Conservation (phyloP, 1,140 invertebrate genomes). For the Hylyphantes graminicola region DNA sequence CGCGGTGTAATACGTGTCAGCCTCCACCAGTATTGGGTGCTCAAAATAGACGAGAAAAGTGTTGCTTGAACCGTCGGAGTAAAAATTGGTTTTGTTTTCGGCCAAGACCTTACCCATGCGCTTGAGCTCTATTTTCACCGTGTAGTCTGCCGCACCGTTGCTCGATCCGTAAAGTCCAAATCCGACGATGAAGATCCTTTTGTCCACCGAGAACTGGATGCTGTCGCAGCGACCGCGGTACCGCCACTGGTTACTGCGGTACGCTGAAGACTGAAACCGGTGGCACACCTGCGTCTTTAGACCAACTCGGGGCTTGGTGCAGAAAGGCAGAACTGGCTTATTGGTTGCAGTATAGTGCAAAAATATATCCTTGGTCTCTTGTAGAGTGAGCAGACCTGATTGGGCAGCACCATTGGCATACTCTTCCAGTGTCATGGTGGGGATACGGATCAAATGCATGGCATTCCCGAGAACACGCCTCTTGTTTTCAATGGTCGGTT, state of each 20-base stretch:
- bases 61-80: slow-evolving; percentile 91
- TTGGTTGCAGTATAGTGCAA: slow-evolving; percentile 74
- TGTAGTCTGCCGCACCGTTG: slow-evolving; percentile 89
- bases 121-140: slow-evolving; percentile 90
- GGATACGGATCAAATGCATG: slow-evolving; percentile 86
- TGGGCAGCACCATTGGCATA: slow-evolving; percentile 92
- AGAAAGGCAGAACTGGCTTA: slow-evolving; percentile 84
- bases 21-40: slow-evolving; percentile 85
- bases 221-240: slow-evolving; percentile 91
- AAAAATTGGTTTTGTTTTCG: slow-evolving; percentile 91
- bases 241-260: slow-evolving; percentile 94
- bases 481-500: slow-evolving; percentile 75
- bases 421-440: slow-evolving; percentile 89
- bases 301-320: slow-evolving; percentile 82
- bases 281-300: slow-evolving; percentile 92
- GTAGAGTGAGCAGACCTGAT: slow-evolving; percentile 85
- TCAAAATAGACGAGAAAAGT: slow-evolving; percentile 94
- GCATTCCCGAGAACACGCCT: slow-evolving; percentile 77
- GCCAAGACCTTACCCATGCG: slow-evolving; percentile 85
- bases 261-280: slow-evolving; percentile 94
- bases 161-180: slow-evolving; percentile 93
- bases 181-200: slow-evolving; percentile 90
- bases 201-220: slow-evolving; percentile 93
- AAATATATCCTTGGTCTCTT: slow-evolving; percentile 93
- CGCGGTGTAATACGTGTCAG: slow-evolving; percentile 90